Evolutionary conservation across 2,888 invertebrate species (phyloP).

Genomic region (Azorinus chamasolen): DNA sequence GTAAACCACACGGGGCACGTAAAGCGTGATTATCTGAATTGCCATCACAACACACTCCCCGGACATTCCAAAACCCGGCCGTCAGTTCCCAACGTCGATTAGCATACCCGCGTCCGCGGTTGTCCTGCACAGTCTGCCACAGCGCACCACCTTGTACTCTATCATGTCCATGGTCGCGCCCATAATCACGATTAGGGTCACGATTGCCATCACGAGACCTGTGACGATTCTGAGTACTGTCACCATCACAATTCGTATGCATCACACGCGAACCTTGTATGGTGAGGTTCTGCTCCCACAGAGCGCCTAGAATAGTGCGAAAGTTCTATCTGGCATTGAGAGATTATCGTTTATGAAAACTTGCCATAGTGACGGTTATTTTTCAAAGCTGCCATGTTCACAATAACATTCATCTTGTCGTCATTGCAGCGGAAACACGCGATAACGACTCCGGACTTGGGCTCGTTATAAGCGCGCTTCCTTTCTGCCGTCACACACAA

Average conservation of each 20-base stretch:
- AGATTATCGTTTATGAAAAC: constrained; percentile 9
- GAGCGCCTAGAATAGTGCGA: neutral
- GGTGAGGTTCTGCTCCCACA: neutral
- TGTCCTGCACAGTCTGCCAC: too few relatives aligned
- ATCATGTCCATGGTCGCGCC: too few relatives aligned
- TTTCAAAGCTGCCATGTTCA: neutral
- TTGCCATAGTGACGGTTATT: neutral
- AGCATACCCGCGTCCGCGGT: too few relatives aligned
- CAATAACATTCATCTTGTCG: constrained; percentile 7
- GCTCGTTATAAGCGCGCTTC: neutral
- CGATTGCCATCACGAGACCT: too few relatives aligned
- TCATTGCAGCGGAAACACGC: constrained; percentile 2
- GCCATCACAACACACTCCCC: neutral
- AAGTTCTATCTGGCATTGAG: constrained; percentile 1
- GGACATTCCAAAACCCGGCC: constrained; percentile 14
- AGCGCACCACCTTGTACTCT: too few relatives aligned
- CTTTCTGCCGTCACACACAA: constrained; percentile 2
- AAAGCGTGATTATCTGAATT: constrained; percentile 2
- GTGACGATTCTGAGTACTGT: too few relatives aligned
- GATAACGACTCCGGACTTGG: constrained; percentile 7
- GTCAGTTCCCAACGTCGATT: too few relatives aligned
- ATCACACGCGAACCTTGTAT: neutral
- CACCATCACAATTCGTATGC: too few relatives aligned
- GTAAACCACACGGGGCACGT: constrained; percentile 3
- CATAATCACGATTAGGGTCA: too few relatives aligned